A percentile compares a stretch with the other conserved stretches of the same genome.
phyloP scores from a whole-genome alignment of 2,797 vertebrate genomes.

The Spinibarbus caldwelli region DNA sequence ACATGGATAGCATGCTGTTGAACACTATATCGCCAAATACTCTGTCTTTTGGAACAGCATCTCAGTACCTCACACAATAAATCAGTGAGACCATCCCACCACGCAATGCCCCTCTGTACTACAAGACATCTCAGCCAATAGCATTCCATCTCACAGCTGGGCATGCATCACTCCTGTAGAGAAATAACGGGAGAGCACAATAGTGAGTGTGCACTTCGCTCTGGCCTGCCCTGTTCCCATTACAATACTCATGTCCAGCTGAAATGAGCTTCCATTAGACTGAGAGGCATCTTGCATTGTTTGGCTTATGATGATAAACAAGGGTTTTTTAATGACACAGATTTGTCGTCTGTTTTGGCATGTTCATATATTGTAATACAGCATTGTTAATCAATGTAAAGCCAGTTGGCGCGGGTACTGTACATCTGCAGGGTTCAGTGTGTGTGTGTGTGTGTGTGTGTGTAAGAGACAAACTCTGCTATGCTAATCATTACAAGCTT shows the following conservation, averaged over 20 bases:
- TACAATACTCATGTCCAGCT: slow-evolving; percentile 35
- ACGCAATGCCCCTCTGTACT: slow-evolving; percentile 26
- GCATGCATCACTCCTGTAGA: background rate
- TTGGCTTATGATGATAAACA: slow-evolving; percentile 28
- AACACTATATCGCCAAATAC: background rate
- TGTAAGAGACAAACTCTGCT: background rate
- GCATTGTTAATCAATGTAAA: slow-evolving; percentile 6
- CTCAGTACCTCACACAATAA: slow-evolving; percentile 21
- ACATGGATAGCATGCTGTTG: background rate
- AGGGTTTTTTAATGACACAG: background rate
- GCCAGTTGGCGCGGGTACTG: background rate
- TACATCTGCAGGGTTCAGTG: background rate
- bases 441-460: no score
- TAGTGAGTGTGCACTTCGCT: background rate
- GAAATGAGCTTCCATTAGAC: slow-evolving; percentile 28
- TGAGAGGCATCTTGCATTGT: slow-evolving; percentile 13
- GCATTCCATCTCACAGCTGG: slow-evolving; percentile 36
- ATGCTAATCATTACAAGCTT: background rate
- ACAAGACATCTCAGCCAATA: slow-evolving; percentile 36
- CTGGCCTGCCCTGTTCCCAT: slow-evolving; percentile 15
- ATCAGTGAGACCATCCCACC: slow-evolving; percentile 15
- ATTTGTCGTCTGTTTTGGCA: background rate
- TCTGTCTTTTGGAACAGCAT: slow-evolving; percentile 11
- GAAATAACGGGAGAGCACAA: background rate
- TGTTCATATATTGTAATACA: slow-evolving; percentile 1